phyloP scores from a whole-genome alignment of 2,113 vertebrate species.

The Hiodon tergisus region DNA sequence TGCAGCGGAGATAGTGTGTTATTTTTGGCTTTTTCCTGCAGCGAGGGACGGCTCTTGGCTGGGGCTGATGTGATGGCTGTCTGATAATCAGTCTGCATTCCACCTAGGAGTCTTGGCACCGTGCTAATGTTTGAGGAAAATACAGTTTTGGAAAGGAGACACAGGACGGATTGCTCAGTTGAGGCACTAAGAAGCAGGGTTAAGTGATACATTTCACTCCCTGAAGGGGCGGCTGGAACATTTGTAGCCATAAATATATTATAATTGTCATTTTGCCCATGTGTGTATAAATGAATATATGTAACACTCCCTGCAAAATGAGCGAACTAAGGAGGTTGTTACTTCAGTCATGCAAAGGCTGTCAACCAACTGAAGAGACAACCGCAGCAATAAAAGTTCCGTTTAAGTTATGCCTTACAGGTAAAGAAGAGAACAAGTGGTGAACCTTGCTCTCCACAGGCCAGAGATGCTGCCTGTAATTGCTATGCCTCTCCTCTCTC shows the following conservation, averaged over 20 bases:
- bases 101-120: not conserved
- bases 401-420: not conserved
- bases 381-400: not conserved
- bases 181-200: not conserved
- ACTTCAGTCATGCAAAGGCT: not conserved
- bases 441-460: no score
- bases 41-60: not conserved
- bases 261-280: no score
- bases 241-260: not conserved
- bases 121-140: not conserved
- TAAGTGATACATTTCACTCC: not conserved
- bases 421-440: no score
- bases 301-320: not conserved
- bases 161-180: not conserved
- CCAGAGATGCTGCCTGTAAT: slow-evolving; percentile 10
- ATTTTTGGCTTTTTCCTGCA: slow-evolving; percentile 14
- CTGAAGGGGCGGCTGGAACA: no score
- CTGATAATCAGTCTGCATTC: slow-evolving; percentile 8
- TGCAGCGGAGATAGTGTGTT: not conserved
- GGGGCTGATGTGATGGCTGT: not conserved
- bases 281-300: no score
- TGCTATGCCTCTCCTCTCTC: not conserved
- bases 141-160: slow-evolving; percentile 3
- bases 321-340: not conserved
- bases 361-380: not conserved